Base-by-base conservation (phyloP, 2,888 invertebrate species). In the Callyntrura guangdongensis region DNA sequence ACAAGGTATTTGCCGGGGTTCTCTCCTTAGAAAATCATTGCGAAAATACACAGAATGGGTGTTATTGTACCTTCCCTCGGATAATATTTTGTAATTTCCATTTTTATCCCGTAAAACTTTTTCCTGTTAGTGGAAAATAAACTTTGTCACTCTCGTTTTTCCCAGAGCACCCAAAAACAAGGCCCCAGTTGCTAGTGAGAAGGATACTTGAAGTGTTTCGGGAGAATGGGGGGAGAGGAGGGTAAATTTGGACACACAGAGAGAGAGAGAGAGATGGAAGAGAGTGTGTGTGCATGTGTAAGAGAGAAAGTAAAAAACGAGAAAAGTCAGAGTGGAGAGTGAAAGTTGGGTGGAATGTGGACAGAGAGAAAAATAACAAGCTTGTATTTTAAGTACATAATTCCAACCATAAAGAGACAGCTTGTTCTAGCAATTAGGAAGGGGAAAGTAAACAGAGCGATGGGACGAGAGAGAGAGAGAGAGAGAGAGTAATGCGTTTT, bases 361-460 rank as follows among this genome's bases (percentile, higher is more conserved):
- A 74, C 74, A 22, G 47, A 74, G 49, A 47, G 49, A 74, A 74
- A 74, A 36, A 74, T 47, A 74, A 74, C 74, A 74, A 74, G 74
- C 74, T 74, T 74, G 49, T 74, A 36, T 74, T 20, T 74, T 74
- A 74, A 74, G 74, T 47, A 74, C 74, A 74, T 49, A 74, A 74
- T 74, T 74, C 49, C 22, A 36, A 49, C 74, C 49, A 74, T 47
- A 74, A 74, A 74, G 74, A 49, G 74, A 74, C 49, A 74, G 74
- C 74, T 74, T 49, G 47, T 49, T 49, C 22, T 12, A 27, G 20
- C 74, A 74, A 74, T 74, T 74, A 74, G 22, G 74, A 20, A 3
- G 20, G 74, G 17, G 5, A 74, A 49, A 74, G 49, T 22, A 74
- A 74, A 74, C 36, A 69, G 69, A 17, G 8, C 8, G 20, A 61